phyloP scores from a whole-genome alignment of 2,888 invertebrate species.

The Chloroclysta siterata region DNA sequence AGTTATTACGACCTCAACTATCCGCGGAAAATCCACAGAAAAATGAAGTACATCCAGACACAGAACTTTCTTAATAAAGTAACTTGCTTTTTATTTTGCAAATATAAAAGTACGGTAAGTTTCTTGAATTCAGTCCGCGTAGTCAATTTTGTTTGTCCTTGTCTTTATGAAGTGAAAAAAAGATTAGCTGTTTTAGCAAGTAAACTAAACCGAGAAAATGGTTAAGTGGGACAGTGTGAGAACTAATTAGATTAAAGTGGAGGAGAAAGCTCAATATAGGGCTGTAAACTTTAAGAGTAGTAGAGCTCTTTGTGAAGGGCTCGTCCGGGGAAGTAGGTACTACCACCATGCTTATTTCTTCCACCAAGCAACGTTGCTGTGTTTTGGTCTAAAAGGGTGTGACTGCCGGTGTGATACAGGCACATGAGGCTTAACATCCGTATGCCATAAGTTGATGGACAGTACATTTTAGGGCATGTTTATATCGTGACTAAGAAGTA shows the following conservation, averaged over 20 bases:
- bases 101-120: slow-evolving; percentile 36
- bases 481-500: too few relatives aligned
- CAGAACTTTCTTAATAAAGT: slow-evolving; percentile 41
- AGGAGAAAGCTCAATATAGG: not conserved
- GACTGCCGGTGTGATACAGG: too few relatives aligned
- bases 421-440: too few relatives aligned
- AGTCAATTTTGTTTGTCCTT: slow-evolving; percentile 24
- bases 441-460: too few relatives aligned
- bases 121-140: slow-evolving; percentile 27
- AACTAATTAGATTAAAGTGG: not conserved
- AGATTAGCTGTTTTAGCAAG: not conserved
- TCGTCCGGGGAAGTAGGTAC: too few relatives aligned
- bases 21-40: slow-evolving; percentile 48
- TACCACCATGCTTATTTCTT: too few relatives aligned
- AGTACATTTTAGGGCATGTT: too few relatives aligned
- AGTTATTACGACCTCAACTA: slow-evolving; percentile 54
- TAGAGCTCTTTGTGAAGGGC: too few relatives aligned
- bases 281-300: too few relatives aligned
- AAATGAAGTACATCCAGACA: slow-evolving; percentile 46
- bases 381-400: too few relatives aligned
- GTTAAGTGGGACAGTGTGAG: not conserved
- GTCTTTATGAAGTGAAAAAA: slow-evolving; percentile 12
- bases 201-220: not conserved
- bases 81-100: slow-evolving; percentile 41
- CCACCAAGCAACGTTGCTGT: too few relatives aligned